Base-by-base conservation (phyloP, 2,113 vertebrate species). In the Morone chrysops region DNA sequence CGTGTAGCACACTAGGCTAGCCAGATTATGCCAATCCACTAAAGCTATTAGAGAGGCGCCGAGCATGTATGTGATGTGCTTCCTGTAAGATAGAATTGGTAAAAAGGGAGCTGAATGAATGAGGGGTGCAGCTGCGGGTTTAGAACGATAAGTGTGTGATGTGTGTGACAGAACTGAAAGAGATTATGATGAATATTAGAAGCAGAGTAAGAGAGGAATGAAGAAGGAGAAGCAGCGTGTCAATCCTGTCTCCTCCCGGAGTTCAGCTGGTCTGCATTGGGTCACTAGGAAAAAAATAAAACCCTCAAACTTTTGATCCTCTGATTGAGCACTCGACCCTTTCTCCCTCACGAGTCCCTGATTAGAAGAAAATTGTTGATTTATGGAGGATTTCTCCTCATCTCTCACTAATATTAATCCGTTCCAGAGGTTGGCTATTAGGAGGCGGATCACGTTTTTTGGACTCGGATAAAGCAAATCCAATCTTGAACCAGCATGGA, bases 341-440 rank as follows among this genome's bases (percentile, higher is more conserved):
- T 62, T 86, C 73, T 75, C 76, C 41, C 71, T 68, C 0, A 2
- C 31, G 38, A 77, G 65, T 54, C 45, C 67, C 62, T 92, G 91
- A 93, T 94, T 92, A 83, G 62, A 90, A 61, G 83, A 87, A 88
- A 86, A 75, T 68, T 71, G 83, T 83, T 85, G 82, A 91, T 87
- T 89, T 83, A 83, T 83, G 63, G 71, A 81, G 70, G 82, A 89
- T 87, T 90, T 84, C 62, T 85, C 45, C 45, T 89, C 82, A 68
- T 90, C 63, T 83, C 73, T 86, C 71, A 17, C 79, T 85, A 38
- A 84, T 78, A 91, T 82, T 85, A 92, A 92, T 92, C 83, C 13
- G 12, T 54, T 81, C 75, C 82, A 86, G 82, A 81, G 85, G 81
- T 75, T 83, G 75, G 70, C 54, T 74, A 80, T 91, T 87, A 88